Base-by-base conservation (phyloP, 2,797 vertebrate species). In the Hydrolagus colliei region DNA sequence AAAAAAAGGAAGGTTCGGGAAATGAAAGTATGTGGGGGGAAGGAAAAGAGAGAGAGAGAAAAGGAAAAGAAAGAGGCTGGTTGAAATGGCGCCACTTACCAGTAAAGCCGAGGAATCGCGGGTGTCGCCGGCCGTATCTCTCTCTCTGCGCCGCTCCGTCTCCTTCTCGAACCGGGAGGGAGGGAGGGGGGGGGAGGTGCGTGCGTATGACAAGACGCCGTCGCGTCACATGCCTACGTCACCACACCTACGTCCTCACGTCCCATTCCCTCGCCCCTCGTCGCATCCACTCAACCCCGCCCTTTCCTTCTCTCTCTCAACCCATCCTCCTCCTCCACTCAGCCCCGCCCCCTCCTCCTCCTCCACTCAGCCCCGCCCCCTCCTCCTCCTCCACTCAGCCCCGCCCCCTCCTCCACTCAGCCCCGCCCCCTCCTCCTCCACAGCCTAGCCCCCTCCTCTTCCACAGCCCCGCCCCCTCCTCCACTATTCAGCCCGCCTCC, bases 281-380 rank as follows among this genome's bases (percentile, higher is more conserved):
- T 2, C 22, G 27, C 12, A 32, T 73, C 14, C 22, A 27, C 14
- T 13, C 13, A 14, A 10, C 3, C 72, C 11, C 22, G 27, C 10
- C 22, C 20, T n/a, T 73, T 73, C 22, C 80, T 72, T 2, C 12
- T n/a, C 4, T 27, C 73, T 67, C 61, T 59, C 76, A 72, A 73
- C 67, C 35, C 11, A 73, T 82, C 85, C 86, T 87, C 86, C 87
- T 87, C 41, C 72, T 8, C 87, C 89, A 87, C 86, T 84, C 85
- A 87, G 86, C 86, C 86, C 88, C 87, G 88, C 89, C 88, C 72
- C 41, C 14, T 59, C 13, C 85, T 22, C n/a, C 68, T 65, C n/a
- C 41, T 20, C 41, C 87, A 9, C 41, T 88, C 87, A 88, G 88
- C 88, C 88, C 41, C 88, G 88, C 88, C 88, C 88, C 89, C 86